A percentile compares a stretch with the other conserved stretches of the same genome.
Evolutionary conservation across 2,888 invertebrate genomes (phyloP).

Genomic region (Thymelicus sylvestris): DNA sequence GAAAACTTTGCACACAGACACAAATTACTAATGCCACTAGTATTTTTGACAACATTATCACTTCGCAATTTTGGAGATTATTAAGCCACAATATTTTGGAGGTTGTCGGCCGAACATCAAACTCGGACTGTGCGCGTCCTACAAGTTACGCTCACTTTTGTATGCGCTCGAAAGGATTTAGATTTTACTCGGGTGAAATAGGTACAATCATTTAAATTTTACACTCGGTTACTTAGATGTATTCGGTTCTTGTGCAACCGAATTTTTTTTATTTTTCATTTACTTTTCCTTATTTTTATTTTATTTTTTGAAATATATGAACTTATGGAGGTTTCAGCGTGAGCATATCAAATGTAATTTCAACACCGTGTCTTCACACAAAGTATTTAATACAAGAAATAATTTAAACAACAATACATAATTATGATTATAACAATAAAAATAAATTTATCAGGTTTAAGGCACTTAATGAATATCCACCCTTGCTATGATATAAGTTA

Average conservation of each 20-base stretch:
- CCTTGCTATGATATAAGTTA: no score
- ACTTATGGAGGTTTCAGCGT: not conserved
- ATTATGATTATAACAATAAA: not conserved
- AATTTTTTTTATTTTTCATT: not conserved
- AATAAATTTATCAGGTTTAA: not conserved
- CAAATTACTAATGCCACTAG: conserved; percentile 56
- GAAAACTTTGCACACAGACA: conserved; percentile 84
- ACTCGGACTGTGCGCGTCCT: conserved; percentile 64
- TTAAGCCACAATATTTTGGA: conserved; percentile 33
- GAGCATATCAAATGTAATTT: not conserved
- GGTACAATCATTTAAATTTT: conserved; percentile 60
- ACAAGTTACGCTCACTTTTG: conserved; percentile 72
- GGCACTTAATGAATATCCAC: no score
- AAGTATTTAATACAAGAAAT: not conserved
- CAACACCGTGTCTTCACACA: not conserved
- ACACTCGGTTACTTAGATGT: not conserved
- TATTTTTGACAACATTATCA: conserved; percentile 62
- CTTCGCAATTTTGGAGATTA: conserved; percentile 5
- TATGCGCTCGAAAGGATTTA: conserved; percentile 77
- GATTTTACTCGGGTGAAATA: conserved; percentile 68
- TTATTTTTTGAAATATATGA: not conserved
- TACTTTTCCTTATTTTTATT: no score
- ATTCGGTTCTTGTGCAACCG: not conserved
- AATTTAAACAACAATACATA: not conserved
- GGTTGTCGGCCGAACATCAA: conserved; percentile 55